Base-by-base conservation (phyloP, 2,888 invertebrate genomes). In the Cheilosia scutellata region DNA sequence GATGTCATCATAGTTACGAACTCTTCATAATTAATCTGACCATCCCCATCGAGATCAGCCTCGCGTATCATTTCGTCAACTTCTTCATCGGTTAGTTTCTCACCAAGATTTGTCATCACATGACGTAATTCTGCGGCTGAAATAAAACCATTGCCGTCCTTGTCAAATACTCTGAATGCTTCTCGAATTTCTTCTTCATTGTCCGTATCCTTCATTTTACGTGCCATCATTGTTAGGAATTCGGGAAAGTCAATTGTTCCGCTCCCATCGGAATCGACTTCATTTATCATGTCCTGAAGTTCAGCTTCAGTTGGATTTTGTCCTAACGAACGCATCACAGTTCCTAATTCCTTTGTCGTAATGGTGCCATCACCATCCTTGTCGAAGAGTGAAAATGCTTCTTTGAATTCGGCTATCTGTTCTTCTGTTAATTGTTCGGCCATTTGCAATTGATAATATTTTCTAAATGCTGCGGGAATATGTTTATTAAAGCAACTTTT, bases 21-120 rank as follows among this genome's bases (percentile, higher is more conserved):
- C 95, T 97, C 97, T 87, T 91, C 90, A 62, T 90, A 90, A 87
- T 90, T 89, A 49, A 99, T 98, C 94, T 98, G 97, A 88, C 99
- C 99, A 93, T 99, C 98, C 91, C 98, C 98, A 93, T 99, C 98
- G 93, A 98, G 97, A 94, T 99, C 98, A 88, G 98, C 98, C 94
- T 98, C 98, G 92, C 97, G 95, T 93, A 99, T 98, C 98, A 99
- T 98, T 94, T 99, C 99, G 92, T 99, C 98, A 88, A 99, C 98
- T 93, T 99, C 99, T 93, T 98, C 98, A 93, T 98, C 98, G 90
- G 98, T 98, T 91, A 99, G 95, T 93, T 99, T 99, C 94, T 99
- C 99, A 70, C 99, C 99, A 90, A 99, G 96, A 94, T 99, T 99
- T 93, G 98, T 98, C 98, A 99, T 99, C 82, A 99, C 98, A 94